phyloP scores from a whole-genome alignment of 2,113 vertebrate species.

The Neofelis nebulosa region DNA sequence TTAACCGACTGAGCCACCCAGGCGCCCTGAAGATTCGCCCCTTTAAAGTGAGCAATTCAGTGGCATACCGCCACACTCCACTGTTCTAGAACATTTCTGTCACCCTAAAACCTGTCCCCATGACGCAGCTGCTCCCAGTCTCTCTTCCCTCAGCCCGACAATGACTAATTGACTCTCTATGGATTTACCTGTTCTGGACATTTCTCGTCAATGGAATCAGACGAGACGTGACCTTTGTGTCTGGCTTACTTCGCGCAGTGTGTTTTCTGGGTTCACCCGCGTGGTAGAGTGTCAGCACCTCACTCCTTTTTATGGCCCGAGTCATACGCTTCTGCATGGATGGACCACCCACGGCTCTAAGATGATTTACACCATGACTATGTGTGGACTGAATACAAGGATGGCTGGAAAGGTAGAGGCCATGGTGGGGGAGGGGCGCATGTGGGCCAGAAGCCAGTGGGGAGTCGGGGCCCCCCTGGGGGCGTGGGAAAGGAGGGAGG shows the following conservation, averaged over 20 bases:
- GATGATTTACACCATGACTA: background rate
- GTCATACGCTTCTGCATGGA: background rate
- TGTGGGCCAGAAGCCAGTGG: background rate
- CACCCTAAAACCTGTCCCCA: background rate
- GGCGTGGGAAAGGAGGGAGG: background rate
- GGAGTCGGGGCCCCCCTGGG: background rate
- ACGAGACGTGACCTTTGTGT: background rate
- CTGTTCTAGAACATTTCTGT: background rate
- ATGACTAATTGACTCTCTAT: background rate
- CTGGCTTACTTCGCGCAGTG: background rate
- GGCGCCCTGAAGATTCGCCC: background rate
- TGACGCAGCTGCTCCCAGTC: background rate
- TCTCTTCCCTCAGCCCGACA: background rate
- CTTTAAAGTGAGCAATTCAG: background rate
- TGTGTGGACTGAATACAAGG: background rate
- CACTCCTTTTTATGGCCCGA: background rate
- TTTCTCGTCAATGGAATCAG: background rate
- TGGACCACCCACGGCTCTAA: background rate
- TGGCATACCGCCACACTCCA: background rate
- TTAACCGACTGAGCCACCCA: no score
- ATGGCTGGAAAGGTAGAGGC: background rate
- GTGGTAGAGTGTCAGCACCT: background rate
- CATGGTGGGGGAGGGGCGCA: background rate
- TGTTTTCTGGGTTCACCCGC: background rate
- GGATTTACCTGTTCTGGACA: background rate